Percentiles rank a stretch among this genome's conserved stretches.
phyloP scores from a whole-genome alignment of 2,888 invertebrate genomes.

The Tetrapedia diversipes region DNA sequence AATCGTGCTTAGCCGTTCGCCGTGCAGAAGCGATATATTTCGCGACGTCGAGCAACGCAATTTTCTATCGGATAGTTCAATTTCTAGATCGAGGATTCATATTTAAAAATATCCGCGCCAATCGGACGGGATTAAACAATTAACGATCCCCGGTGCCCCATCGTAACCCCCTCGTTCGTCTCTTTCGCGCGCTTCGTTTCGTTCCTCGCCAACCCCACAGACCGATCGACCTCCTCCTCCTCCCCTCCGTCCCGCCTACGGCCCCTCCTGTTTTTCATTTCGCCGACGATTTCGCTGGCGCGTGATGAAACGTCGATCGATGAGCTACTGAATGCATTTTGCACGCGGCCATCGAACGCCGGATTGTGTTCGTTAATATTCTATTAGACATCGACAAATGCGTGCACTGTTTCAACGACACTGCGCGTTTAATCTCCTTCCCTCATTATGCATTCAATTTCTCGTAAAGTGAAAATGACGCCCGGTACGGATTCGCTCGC shows the following conservation, averaged over 20 bases:
- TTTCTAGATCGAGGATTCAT: constrained; percentile 53
- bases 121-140: constrained; percentile 60
- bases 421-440: constrained; percentile 74
- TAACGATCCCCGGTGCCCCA: constrained; percentile 39
- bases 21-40: constrained; percentile 36
- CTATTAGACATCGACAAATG: constrained; percentile 69
- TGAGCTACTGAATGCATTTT: constrained; percentile 56
- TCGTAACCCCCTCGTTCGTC: neutral
- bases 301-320: constrained; percentile 61
- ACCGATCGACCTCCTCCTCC: neutral
- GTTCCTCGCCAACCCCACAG: neutral
- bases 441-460: constrained; percentile 66
- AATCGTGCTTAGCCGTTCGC: constrained; percentile 47
- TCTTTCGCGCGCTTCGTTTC: neutral
- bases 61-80: constrained; percentile 55
- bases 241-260: neutral
- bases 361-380: constrained; percentile 64
- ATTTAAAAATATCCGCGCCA: constrained; percentile 59
- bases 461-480: constrained; percentile 59
- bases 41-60: constrained; percentile 43
- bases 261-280: constrained; percentile 51
- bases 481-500: neutral
- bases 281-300: constrained; percentile 32
- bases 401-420: constrained; percentile 60
- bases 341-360: constrained; percentile 21